Evolutionary conservation across 2,888 invertebrate genomes (phyloP).

Genomic region (Digitonthophagus gazella): DNA sequence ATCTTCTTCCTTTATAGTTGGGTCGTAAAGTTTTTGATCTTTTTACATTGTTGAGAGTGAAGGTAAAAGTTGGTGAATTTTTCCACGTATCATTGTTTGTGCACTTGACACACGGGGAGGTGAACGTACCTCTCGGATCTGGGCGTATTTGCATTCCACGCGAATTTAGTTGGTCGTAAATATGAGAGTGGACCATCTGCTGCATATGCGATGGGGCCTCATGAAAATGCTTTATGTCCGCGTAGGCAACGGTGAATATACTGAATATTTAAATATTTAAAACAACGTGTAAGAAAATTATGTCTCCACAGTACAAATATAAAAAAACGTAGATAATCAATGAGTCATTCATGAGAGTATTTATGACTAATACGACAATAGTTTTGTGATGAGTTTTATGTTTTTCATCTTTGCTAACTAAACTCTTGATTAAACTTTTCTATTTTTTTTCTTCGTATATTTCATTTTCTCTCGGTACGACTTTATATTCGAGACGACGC

Average conservation of each 20-base stretch:
- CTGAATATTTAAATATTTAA: not conserved
- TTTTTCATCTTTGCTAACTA: not conserved
- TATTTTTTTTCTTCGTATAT: too few relatives aligned
- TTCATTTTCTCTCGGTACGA: too few relatives aligned
- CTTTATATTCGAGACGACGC: not conserved
- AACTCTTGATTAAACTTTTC: not conserved
- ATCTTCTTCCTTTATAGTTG: too few relatives aligned
- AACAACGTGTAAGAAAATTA: not conserved
- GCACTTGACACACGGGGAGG: not conserved
- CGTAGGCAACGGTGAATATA: not conserved
- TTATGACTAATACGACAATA: not conserved
- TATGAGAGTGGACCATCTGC: not conserved
- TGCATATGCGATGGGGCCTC: not conserved
- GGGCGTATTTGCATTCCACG: constrained; percentile 1
- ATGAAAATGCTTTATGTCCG: not conserved
- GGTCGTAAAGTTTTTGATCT: too few relatives aligned
- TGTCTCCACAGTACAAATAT: not conserved
- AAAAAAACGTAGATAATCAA: not conserved
- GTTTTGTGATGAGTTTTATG: not conserved
- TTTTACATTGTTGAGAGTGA: too few relatives aligned
- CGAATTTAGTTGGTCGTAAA: not conserved
- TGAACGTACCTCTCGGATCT: not conserved
- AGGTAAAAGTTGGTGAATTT: not conserved
- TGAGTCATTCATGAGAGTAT: not conserved
- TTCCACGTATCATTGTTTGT: constrained; percentile 18